phyloP scores from a whole-genome alignment of 2,797 vertebrate genomes.

The Alexandromys oeconomus region DNA sequence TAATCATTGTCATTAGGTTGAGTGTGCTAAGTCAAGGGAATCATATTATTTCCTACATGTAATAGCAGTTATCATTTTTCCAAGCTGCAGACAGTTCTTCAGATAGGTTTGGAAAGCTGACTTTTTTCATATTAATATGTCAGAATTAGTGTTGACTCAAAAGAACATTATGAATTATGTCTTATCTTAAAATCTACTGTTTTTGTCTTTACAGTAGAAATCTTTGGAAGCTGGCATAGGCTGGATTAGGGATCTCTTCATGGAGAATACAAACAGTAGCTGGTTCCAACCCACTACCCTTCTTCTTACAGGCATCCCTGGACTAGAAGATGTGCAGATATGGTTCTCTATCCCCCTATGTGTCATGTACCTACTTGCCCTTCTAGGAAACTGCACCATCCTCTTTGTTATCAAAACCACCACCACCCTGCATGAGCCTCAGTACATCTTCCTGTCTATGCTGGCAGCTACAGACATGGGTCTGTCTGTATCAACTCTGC shows the following conservation, averaged over 20 bases:
- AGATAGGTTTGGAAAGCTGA: not conserved
- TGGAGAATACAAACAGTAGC: conserved; percentile 53
- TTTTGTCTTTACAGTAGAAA: conserved; percentile 20
- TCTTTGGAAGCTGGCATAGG: not conserved
- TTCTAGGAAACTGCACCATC: conserved; percentile 68
- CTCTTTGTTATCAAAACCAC: conserved; percentile 71
- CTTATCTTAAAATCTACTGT: not conserved
- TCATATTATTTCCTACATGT: not conserved
- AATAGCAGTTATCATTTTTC: not conserved
- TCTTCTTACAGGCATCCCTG: conserved; percentile 71
- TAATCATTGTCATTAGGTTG: not conserved
- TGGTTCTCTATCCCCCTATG: conserved; percentile 70
- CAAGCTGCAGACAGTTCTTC: not conserved
- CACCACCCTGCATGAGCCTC: conserved; percentile 72
- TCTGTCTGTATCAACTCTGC: conserved; percentile 73
- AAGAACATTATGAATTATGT: not conserved
- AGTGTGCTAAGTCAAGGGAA: not conserved
- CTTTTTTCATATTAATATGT: not conserved
- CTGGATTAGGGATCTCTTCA: not conserved
- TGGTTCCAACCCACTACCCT: conserved; percentile 68
- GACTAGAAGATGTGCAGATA: conserved; percentile 55
- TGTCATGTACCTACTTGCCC: conserved; percentile 41
- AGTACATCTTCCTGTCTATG: conserved; percentile 76
- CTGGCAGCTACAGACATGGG: conserved; percentile 73
- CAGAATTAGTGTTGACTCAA: not conserved